Conservation (phyloP, 2,888 invertebrate genomes). For the Schizotus pectinicornis region DNA sequence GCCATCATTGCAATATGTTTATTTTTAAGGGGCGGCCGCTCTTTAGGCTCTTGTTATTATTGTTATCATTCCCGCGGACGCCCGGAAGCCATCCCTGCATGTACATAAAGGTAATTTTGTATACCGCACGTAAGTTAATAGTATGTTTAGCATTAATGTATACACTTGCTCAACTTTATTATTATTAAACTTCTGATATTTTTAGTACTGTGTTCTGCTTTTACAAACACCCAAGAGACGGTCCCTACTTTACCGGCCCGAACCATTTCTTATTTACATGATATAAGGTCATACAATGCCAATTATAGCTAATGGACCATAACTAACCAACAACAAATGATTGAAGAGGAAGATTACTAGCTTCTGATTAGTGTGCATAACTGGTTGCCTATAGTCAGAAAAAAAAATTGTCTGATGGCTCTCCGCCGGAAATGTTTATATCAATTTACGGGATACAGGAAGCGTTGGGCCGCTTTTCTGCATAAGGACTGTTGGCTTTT, state of each 20-base stretch:
- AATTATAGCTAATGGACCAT: too few relatives aligned
- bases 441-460: too few relatives aligned
- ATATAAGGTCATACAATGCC: too few relatives aligned
- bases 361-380: too few relatives aligned
- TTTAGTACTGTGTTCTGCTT: conserved; percentile 40
- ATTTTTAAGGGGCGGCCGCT: conserved; percentile 35
- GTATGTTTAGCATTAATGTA: conserved; percentile 51
- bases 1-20: conserved; percentile 57
- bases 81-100: conserved; percentile 40
- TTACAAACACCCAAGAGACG: conserved; percentile 27
- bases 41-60: conserved; percentile 18
- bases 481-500: too few relatives aligned
- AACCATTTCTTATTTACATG: too few relatives aligned
- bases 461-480: too few relatives aligned
- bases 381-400: background rate
- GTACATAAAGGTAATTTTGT: conserved; percentile 43
- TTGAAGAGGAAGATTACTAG: too few relatives aligned
- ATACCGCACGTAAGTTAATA: conserved; percentile 40
- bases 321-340: too few relatives aligned
- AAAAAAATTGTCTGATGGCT: background rate
- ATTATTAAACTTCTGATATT: conserved; percentile 46
- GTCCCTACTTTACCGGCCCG: conserved; percentile 34
- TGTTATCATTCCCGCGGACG: conserved; percentile 14
- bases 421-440: too few relatives aligned
- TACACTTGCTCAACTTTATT: conserved; percentile 58